Base-by-base conservation (phyloP, 2,888 invertebrate species). In the Tenthredo scrophulariae region DNA sequence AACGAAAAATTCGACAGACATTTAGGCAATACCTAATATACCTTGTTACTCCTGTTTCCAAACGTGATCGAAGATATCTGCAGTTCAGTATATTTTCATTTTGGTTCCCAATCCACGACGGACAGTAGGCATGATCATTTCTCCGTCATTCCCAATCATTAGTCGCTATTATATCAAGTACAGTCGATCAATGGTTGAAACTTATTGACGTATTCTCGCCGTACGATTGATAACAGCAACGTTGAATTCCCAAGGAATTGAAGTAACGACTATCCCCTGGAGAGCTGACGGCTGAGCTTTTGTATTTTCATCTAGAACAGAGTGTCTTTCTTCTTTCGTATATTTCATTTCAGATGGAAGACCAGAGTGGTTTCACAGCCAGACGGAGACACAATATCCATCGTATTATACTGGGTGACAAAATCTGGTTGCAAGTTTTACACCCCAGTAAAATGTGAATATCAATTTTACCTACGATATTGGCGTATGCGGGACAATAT, bases 301-400 rank as follows among this genome's bases (percentile, higher is more conserved):
- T 37, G 70, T 70, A 37, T 37, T 70, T 70, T 29, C 37, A 37
- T 37, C 18, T 37, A 70, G 9, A 18, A 70, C 70, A 22, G 37
- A 70, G 70, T 22, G 70, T 70, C 18, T 70, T 70, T 70, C 37
- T 70, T 37, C 18, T 37, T 70, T 70, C 33, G 37, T 33, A 62
- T 26, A 62, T 62, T 62, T 13, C 26, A 26, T 26, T 62, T 62
- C 62, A 62, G 62, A 13, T 62, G 62, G 62, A 22, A 62, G 62
- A 62, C 26, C 18, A 7, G 70, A 70, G 18, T 37, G 29, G 70
- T 70, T 70, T 70, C 33, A 2, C 70, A 5, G 33, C n/a, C 22
- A 33, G 37, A 70, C 29, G 6, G 33, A 29, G 70, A 33, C n/a
- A 37, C 18, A 70, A 37, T 70, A 70, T 70, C 15, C 70, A 70